Evolutionary conservation across 2,113 vertebrate genomes (phyloP), one percentile per base, ranked within the genome.

Genomic region (Clarias batrachus): DNA sequence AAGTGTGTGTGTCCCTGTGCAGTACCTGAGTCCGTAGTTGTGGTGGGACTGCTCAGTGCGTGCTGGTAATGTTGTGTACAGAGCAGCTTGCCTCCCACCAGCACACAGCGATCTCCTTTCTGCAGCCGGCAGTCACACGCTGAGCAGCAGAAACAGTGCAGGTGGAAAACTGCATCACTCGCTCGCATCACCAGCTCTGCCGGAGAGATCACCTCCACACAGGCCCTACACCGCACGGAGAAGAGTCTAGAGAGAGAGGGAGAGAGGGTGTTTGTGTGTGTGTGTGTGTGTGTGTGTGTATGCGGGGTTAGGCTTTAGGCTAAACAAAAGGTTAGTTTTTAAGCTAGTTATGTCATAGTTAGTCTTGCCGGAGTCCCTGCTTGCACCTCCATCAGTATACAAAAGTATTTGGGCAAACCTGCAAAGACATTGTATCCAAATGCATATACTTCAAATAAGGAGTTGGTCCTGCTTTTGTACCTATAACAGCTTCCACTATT

Each of bases 101-200:
- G 95, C 90, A 99, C 95, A 70, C 98, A 99, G 92, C 94, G 96
- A 3, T 99, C 97, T 0, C 98, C 98, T 79, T 97, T 99, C 95
- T 97, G 97, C 86, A 99, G 96, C 88, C 93, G 95, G 88, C 97
- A 93, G 91, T 97, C 96, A 0, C 98, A 99, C 87, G 97, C 96
- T 0, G 97, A 97, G 94, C 98, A 98, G 94, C 96, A 96, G 95
- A 99, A 99, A 94, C 98, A 99, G 92, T 88, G 94, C 94, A 99
- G 95, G 95, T 99, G 98, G 94, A 98, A 99, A 89, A 98, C 97
- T 0, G 95, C 94, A 90, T 96, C 94, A 91, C 96, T 97, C 4
- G 96, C 97, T 0, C 96, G 95, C 97, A 99, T 98, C 88, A 99
- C 97, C 90, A 99, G 96, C 92, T 99, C 98, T 0, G 95, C 94